Evolutionary conservation across 2,888 invertebrate species (phyloP).

Genomic region (Aromia moschata): DNA sequence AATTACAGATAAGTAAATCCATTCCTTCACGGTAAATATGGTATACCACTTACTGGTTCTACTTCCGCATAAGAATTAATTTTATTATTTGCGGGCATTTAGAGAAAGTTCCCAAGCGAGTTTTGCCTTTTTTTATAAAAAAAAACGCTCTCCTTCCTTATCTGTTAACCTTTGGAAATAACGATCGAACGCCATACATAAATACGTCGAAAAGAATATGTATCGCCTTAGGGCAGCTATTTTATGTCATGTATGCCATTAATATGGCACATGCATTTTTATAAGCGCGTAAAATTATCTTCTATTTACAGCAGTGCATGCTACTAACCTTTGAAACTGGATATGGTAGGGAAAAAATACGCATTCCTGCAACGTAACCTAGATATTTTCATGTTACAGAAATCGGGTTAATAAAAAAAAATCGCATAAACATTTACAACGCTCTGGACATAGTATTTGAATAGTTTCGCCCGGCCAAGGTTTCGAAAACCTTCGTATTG

Average conservation of each 20-base stretch:
- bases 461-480: conserved; percentile 10
- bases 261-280: conserved; percentile 6
- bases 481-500: conserved; percentile 13
- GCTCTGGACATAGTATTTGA: conserved; percentile 3
- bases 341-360: conserved; percentile 1
- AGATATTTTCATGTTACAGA: conserved; percentile 18
- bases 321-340: conserved; percentile 7
- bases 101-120: neutral
- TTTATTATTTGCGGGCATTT: neutral
- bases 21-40: neutral
- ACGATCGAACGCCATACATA: neutral
- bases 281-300: neutral
- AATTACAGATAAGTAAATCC: neutral
- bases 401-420: conserved; percentile 14
- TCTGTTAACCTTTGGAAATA: conserved; percentile 1
- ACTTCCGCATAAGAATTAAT: neutral
- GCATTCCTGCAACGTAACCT: conserved; percentile 6
- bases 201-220: neutral
- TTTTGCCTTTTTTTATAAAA: neutral
- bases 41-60: neutral
- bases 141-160: neutral
- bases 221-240: neutral
- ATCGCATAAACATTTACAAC: conserved; percentile 14
- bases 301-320: neutral
- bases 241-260: neutral